Percentiles rank a stretch among this genome's conserved stretches.
These are phyloP conservation scores for Triplophysa yarkandensis DNA, from an alignment of 2,797 vertebrate genomes.

Conservation along the genomic window DNA sequence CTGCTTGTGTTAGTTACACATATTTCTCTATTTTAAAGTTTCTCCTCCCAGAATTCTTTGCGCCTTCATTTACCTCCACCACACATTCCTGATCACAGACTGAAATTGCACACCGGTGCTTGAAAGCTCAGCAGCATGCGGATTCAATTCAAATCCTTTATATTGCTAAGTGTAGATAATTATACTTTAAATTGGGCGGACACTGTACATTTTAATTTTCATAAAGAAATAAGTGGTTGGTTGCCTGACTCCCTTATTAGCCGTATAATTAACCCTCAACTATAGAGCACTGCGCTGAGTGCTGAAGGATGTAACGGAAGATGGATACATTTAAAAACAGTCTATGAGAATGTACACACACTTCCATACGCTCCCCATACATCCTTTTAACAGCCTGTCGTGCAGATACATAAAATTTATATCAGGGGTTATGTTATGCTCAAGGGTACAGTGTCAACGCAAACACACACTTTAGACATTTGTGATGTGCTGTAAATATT, in stretches of 20 bases:
- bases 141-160: slow-evolving; percentile 86
- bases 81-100: slow-evolving; percentile 48
- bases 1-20: not conserved
- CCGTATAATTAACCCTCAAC: slow-evolving; percentile 92
- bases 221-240: slow-evolving; percentile 91
- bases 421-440: slow-evolving; percentile 17
- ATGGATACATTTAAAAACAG: slow-evolving; percentile 64
- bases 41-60: slow-evolving; percentile 7
- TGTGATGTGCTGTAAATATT: not conserved
- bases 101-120: slow-evolving; percentile 63
- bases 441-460: not conserved
- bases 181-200: slow-evolving; percentile 86
- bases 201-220: slow-evolving; percentile 92
- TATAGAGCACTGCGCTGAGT: slow-evolving; percentile 83
- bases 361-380: not conserved
- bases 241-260: slow-evolving; percentile 89
- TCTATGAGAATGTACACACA: slow-evolving; percentile 18
- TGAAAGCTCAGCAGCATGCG: slow-evolving; percentile 73
- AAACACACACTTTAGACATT: not conserved
- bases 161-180: slow-evolving; percentile 90
- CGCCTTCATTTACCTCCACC: slow-evolving; percentile 35
- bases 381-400: slow-evolving; percentile 18
- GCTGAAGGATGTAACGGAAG: slow-evolving; percentile 85
- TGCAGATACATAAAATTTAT: slow-evolving; percentile 15
- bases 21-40: slow-evolving; percentile 16